A percentile compares a stretch with the other conserved stretches of the same genome.
Evolutionary conservation across 2,888 invertebrate species (phyloP).

Genomic region (Julus scanicus): DNA sequence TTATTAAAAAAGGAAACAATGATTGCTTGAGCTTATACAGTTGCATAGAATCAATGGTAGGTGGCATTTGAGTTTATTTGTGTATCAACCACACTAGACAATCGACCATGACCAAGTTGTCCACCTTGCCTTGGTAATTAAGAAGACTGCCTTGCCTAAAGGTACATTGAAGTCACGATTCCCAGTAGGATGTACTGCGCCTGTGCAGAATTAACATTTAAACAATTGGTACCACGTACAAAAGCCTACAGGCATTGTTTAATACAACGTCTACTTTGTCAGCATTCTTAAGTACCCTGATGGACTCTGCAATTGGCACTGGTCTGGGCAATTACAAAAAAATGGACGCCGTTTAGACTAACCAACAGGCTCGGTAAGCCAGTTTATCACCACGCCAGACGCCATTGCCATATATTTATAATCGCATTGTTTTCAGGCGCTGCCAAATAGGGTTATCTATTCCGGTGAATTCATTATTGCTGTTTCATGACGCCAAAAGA

Average conservation of each 20-base stretch:
- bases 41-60: not conserved
- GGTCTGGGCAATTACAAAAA: not conserved
- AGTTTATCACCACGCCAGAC: not conserved
- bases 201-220: not conserved
- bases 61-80: not conserved
- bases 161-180: not conserved
- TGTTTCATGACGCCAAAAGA: too few relatives aligned
- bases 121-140: conserved; percentile 19
- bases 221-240: not conserved
- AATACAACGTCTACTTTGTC: not conserved
- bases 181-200: not conserved
- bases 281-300: not conserved
- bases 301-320: too few relatives aligned
- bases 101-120: not conserved
- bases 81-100: not conserved
- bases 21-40: not conserved
- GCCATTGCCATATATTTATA: not conserved
- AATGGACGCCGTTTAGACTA: not conserved
- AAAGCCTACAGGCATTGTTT: not conserved
- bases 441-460: too few relatives aligned
- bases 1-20: not conserved
- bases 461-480: too few relatives aligned
- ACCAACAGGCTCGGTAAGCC: not conserved
- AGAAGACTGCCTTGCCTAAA: not conserved
- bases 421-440: too few relatives aligned